Evolutionary conservation across 2,113 vertebrate species (phyloP).

Genomic region (Orthonyx spaldingii): DNA sequence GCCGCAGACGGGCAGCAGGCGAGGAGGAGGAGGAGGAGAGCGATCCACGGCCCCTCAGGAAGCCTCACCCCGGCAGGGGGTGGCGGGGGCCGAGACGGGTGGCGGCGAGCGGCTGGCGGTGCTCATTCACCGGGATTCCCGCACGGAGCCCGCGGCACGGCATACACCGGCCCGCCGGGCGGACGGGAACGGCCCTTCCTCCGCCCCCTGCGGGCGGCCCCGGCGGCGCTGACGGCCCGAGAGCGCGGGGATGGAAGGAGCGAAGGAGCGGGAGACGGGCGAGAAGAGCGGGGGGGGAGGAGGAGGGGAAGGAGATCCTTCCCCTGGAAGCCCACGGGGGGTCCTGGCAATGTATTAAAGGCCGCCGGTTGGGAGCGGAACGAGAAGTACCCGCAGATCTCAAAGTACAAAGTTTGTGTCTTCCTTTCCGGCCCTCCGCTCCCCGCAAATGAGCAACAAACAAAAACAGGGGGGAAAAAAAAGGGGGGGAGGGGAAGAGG

Average conservation of each 20-base stretch:
- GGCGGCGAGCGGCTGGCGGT: constrained; percentile 23
- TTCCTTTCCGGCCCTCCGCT: background rate
- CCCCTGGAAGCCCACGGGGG: background rate
- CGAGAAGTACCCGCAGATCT: background rate
- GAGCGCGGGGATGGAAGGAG: background rate
- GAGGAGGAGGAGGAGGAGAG: too few relatives aligned
- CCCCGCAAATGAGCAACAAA: background rate
- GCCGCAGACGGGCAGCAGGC: background rate
- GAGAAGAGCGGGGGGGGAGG: background rate
- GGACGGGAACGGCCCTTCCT: background rate
- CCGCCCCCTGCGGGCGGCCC: background rate
- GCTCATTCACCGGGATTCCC: constrained; percentile 67
- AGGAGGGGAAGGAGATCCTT: background rate
- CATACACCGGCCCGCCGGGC: constrained; percentile 64
- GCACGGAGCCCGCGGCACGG: constrained; percentile 47
- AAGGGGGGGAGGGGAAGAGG: background rate
- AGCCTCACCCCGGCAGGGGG: constrained; percentile 58
- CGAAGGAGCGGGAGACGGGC: background rate
- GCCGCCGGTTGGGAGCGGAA: background rate
- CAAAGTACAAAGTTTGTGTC: constrained; percentile 61
- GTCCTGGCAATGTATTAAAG: background rate
- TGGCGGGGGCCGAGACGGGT: constrained; percentile 24
- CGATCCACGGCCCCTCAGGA: constrained; percentile 32
- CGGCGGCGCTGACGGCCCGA: background rate
- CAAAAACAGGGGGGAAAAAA: background rate